phyloP scores from a whole-genome alignment of 2,888 invertebrate species.

The Theretra japonica region DNA sequence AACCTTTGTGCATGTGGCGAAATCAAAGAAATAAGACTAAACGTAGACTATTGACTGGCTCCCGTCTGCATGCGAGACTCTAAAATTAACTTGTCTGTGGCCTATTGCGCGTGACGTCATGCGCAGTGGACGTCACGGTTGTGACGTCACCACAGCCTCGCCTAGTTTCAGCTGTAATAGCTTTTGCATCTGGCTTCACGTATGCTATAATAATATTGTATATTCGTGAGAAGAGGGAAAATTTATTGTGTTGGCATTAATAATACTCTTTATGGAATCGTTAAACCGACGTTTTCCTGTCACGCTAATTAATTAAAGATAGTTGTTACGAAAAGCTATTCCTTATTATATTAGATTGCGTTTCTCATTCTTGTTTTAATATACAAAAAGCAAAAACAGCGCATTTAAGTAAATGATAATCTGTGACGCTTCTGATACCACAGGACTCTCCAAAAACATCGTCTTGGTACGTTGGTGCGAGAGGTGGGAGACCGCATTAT shows the following conservation, averaged over 20 bases:
- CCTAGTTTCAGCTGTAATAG: not conserved
- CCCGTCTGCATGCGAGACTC: conserved; percentile 13
- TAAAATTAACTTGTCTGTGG: conserved; percentile 24
- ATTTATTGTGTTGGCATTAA: no score
- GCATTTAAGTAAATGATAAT: not conserved
- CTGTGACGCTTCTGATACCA: no score
- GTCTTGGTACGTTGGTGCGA: no score
- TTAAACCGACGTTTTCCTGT: no score
- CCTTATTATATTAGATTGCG: not conserved
- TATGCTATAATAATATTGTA: not conserved
- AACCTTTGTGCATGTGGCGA: conserved; percentile 6
- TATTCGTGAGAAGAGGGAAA: not conserved
- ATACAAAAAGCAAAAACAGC: not conserved
- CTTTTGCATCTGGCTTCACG: conserved; percentile 5
- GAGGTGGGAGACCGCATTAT: no score
- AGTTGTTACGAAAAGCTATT: not conserved
- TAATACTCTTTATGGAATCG: no score
- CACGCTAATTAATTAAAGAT: no score
- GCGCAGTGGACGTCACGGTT: conserved; percentile 58
- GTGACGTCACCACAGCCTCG: conserved; percentile 52
- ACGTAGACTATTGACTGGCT: conserved; percentile 13
- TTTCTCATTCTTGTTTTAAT: not conserved
- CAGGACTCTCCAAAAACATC: no score
- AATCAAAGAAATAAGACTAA: conserved; percentile 19
- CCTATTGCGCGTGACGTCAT: conserved; percentile 55